These are phyloP conservation scores for Pseudorhombus dupliciocellatus DNA, from an alignment of 2,113 vertebrate species.

Conservation along the genomic window DNA sequence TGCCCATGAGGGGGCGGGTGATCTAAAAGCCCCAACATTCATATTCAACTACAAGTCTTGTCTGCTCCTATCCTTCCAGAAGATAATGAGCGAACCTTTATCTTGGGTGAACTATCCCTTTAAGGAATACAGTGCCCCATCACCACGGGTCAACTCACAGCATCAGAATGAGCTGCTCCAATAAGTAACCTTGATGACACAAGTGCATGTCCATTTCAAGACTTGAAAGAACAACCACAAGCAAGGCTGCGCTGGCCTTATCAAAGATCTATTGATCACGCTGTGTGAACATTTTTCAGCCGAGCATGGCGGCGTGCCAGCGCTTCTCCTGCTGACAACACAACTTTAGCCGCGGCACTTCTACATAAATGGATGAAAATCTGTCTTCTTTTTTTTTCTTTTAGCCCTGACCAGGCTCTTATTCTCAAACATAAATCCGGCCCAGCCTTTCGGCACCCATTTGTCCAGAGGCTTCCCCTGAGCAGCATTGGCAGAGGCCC, in stretches of 20 bases:
- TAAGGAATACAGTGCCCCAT: too few relatives aligned
- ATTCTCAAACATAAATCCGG: constrained; percentile 68
- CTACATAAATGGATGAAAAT: constrained; percentile 68
- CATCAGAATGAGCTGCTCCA: constrained; percentile 10
- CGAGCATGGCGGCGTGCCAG: constrained; percentile 45
- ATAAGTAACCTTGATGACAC: constrained; percentile 34
- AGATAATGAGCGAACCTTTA: too few relatives aligned
- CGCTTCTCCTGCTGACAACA: constrained; percentile 60
- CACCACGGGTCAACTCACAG: constrained; percentile 3
- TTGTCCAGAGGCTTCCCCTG: constrained; percentile 52
- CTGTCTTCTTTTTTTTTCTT: constrained; percentile 56
- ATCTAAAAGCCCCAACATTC: too few relatives aligned
- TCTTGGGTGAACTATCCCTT: too few relatives aligned
- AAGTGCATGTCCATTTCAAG: not conserved
- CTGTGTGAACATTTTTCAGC: constrained; percentile 47
- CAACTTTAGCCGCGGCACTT: constrained; percentile 51
- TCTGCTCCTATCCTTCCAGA: too few relatives aligned
- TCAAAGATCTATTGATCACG: constrained; percentile 69
- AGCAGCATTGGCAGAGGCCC: constrained; percentile 62
- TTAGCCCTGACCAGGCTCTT: constrained; percentile 61
- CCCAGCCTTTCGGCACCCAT: constrained; percentile 54
- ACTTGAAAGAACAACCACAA: constrained; percentile 41
- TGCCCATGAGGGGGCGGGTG: too few relatives aligned
- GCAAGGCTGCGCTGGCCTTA: constrained; percentile 38
- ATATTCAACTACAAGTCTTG: too few relatives aligned